Conservation (phyloP, 2,797 vertebrate genomes). For the Cuculus canorus region DNA sequence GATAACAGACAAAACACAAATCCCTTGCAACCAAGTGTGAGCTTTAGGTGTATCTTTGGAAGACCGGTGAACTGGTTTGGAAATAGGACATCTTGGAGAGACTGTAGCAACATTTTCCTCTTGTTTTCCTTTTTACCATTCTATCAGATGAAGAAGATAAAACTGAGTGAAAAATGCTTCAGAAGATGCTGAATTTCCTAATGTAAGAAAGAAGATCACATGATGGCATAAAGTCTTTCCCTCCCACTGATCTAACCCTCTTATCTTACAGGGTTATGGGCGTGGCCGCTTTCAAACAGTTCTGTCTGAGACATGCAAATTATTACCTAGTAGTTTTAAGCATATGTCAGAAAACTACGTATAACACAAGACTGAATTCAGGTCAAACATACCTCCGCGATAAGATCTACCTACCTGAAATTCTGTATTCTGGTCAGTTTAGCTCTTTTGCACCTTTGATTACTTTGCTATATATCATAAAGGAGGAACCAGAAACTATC, state of each 20-base stretch:
- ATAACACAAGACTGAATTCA: neutral
- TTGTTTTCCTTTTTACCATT: neutral
- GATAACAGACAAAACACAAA: neutral
- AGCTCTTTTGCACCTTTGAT: no score
- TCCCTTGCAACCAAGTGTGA: neutral
- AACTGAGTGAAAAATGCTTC: neutral
- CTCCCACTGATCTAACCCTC: neutral
- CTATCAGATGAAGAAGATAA: neutral
- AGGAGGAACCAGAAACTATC: no score
- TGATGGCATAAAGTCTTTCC: neutral
- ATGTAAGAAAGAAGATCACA: neutral
- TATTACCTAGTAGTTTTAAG: neutral
- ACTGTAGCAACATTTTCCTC: neutral
- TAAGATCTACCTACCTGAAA: no score
- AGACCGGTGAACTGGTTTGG: neutral
- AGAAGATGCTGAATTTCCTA: neutral
- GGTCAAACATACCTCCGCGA: no score
- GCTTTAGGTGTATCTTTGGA: neutral
- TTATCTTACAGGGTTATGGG: neutral
- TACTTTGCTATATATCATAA: no score
- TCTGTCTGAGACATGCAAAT: neutral
- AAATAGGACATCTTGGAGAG: neutral
- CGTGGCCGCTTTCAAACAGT: neutral
- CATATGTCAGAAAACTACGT: neutral
- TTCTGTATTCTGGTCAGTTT: no score